Evolutionary conservation across 2,888 invertebrate species (phyloP), one percentile per base, ranked within the genome.

Genomic region (Hydrotaea diabolus): DNA sequence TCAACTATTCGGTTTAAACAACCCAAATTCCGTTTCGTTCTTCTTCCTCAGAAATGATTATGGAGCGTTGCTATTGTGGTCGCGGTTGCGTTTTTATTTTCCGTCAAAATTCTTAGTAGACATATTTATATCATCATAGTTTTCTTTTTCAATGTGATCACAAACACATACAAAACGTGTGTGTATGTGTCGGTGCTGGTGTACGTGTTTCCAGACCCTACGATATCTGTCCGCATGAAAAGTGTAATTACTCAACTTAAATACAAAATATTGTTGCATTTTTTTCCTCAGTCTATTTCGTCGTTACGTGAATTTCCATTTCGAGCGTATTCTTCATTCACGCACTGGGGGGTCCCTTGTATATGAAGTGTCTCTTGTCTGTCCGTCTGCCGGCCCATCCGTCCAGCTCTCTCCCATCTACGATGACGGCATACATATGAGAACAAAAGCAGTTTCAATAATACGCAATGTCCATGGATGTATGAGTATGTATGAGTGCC

Each of bases 291-390:
- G 8, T 8, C 39, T 19, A 55, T 55, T 55, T 4, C 55, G 55
- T 4, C 55, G 55, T 55, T 55, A 59, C 59, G 59, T 23, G 59
- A 59, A 59, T 59, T 59, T 23, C 23, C 59, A 23, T 55, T 55
- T 7, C 26, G 23, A 80, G 78, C 62, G 78, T 71, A 75, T 49
- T n/a, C 49, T 49, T 78, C 75, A 72, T 84, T 78, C 72, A 84
- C 84, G 84, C 84, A 78, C 84, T 81, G 80, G 84, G 84, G 84
- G 81, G 84, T 71, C 71, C 49, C 49, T 2, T n/a, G n/a, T n/a
- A n/a, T 0, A 49, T 31, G 31, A 4, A 49, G n/a, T 49, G 49
- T 49, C 31, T 49, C 31, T 0, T 21, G 69, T 49, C 46, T 23
- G 49, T 69, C 19, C 15, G 46, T 43, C 71, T 19, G 53, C 9